These are phyloP conservation scores for Eupithecia tripunctaria DNA, from an alignment of 2,888 invertebrate genomes.

Conservation along the genomic window DNA sequence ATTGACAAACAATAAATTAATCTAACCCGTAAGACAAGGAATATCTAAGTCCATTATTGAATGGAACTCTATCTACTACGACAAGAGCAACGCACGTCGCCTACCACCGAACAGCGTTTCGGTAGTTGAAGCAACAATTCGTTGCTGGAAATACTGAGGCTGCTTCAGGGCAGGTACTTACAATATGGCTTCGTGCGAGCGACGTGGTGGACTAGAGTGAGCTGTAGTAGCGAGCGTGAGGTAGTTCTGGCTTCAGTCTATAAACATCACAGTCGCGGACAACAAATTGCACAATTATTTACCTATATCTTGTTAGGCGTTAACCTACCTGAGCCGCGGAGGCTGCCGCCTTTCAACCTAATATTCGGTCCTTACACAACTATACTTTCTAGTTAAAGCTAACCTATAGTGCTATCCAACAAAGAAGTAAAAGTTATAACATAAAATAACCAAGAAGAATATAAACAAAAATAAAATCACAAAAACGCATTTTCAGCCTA, in stretches of 20 bases:
- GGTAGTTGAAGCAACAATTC: not conserved
- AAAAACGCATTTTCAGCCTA: constrained; percentile 67
- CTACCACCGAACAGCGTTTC: constrained; percentile 2
- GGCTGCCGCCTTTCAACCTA: constrained; percentile 64
- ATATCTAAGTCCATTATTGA: constrained; percentile 56
- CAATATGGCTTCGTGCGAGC: constrained; percentile 67
- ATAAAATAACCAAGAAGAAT: constrained; percentile 76
- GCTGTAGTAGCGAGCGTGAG: constrained; percentile 80
- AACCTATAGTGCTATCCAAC: constrained; percentile 78
- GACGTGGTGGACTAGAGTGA: constrained; percentile 80
- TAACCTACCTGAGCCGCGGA: constrained; percentile 59
- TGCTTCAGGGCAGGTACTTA: constrained; percentile 20
- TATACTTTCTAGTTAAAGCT: constrained; percentile 78
- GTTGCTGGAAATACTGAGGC: not conserved
- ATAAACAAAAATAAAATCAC: constrained; percentile 81
- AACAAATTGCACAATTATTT: constrained; percentile 79
- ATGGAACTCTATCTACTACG: constrained; percentile 65
- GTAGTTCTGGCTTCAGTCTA: constrained; percentile 86
- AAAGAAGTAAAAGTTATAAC: constrained; percentile 81
- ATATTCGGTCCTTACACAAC: constrained; percentile 70
- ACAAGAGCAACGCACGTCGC: constrained; percentile 66
- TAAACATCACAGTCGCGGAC: constrained; percentile 88
- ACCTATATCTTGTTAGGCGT: constrained; percentile 69
- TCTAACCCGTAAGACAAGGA: constrained; percentile 74
- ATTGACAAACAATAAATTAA: constrained; percentile 66